Conservation (phyloP, 2,888 invertebrate genomes). For the Belgica antarctica region DNA sequence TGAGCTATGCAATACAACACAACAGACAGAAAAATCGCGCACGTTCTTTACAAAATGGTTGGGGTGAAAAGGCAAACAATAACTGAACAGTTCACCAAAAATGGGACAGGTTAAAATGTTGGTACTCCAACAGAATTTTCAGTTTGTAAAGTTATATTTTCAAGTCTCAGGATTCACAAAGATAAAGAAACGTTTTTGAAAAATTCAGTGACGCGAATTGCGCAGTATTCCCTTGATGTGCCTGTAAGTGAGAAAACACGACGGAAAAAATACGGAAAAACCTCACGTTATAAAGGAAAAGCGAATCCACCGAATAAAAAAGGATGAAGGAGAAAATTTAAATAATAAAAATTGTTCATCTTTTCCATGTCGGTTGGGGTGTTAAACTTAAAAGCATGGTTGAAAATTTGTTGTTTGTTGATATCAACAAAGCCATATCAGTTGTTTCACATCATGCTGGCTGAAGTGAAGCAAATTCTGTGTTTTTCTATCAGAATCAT, state of each 20-base stretch:
- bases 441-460: slow-evolving; percentile 13
- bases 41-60: not conserved
- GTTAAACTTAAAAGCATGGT: slow-evolving; percentile 25
- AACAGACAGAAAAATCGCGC: not conserved
- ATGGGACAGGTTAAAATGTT: no score
- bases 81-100: slow-evolving; percentile 4
- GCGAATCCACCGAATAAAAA: slow-evolving; percentile 3
- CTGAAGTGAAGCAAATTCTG: not conserved
- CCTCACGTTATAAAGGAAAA: not conserved
- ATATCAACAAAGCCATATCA: slow-evolving; percentile 23
- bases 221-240: not conserved
- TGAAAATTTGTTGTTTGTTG: slow-evolving; percentile 25
- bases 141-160: no score
- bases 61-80: slow-evolving; percentile 10
- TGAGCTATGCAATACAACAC: slow-evolving; percentile 24
- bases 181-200: no score
- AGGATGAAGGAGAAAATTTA: not conserved
- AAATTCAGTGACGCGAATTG: no score
- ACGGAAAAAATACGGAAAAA: not conserved
- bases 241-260: not conserved
- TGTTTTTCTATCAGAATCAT: no score
- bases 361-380: not conserved
- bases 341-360: slow-evolving; percentile 19
- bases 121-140: no score
- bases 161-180: no score